Evolutionary conservation across 2,797 vertebrate genomes (phyloP).

Genomic region (Artibeus jamaicensis): DNA sequence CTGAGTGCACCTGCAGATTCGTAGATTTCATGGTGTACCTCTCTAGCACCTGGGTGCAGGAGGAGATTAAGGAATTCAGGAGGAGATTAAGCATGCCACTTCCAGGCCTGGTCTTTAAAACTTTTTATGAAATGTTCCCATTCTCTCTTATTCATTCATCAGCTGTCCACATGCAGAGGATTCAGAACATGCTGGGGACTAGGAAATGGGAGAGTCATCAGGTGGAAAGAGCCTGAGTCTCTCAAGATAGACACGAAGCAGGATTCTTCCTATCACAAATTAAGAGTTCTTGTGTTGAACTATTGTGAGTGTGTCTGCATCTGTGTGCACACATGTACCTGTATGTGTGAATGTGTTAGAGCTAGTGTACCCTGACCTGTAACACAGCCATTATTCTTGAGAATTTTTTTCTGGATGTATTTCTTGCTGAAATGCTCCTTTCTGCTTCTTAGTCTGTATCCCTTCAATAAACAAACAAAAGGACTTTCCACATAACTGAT

Average conservation of each 20-base stretch:
- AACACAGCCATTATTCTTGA: background rate
- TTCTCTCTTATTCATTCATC: background rate
- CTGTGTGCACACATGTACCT: background rate
- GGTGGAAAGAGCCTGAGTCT: background rate
- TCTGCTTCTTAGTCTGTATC: background rate
- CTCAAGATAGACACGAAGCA: background rate
- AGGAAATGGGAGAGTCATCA: background rate
- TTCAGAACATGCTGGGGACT: background rate
- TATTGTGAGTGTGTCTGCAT: background rate
- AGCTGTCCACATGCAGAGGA: background rate
- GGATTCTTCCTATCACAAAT: background rate
- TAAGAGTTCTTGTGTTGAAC: background rate
- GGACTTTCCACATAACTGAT: background rate
- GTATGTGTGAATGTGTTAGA: background rate
- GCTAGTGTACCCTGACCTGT: background rate
- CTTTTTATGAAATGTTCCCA: background rate
- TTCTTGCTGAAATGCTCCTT: background rate
- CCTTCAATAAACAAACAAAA: slow-evolving; percentile 30
- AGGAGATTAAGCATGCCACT: background rate
- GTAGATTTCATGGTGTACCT: accelerated
- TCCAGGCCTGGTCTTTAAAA: background rate
- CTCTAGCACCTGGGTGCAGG: background rate
- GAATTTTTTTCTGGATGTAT: background rate
- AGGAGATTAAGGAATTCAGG: background rate
- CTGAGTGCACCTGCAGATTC: accelerated